Evolutionary conservation across 2,888 invertebrate genomes (phyloP).

Genomic region (Zelleria hepariella): DNA sequence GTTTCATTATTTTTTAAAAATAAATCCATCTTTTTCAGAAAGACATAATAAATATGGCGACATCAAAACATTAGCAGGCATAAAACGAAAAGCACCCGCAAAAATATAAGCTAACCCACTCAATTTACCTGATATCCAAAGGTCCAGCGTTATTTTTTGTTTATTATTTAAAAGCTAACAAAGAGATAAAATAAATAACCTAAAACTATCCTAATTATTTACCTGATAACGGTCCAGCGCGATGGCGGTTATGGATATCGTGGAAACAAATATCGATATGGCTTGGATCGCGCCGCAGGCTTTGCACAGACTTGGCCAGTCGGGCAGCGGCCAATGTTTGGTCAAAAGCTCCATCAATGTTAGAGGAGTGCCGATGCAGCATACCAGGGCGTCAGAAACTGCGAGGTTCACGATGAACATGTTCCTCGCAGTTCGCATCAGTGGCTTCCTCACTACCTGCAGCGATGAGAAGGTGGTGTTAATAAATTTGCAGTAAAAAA

Average conservation of each 20-base stretch:
- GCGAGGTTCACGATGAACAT: constrained; percentile 94
- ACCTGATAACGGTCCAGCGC: constrained; percentile 88
- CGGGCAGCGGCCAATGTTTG: constrained; percentile 89
- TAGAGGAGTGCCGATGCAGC: constrained; percentile 91
- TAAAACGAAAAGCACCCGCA: not conserved
- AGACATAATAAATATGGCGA: too few species aligned
- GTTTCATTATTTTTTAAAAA: too few species aligned
- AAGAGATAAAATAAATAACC: too few species aligned
- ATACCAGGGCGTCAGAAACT: constrained; percentile 86
- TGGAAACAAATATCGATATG: constrained; percentile 92
- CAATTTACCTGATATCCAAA: constrained; percentile 76
- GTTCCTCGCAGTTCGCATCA: constrained; percentile 93
- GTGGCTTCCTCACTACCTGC: constrained; percentile 84
- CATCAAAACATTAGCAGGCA: not conserved
- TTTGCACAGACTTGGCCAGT: constrained; percentile 84
- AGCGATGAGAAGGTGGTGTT: too few species aligned
- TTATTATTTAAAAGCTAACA: too few species aligned
- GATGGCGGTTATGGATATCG: constrained; percentile 94
- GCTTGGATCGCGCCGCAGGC: constrained; percentile 90
- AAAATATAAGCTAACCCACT: not conserved
- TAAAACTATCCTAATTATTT: too few species aligned
- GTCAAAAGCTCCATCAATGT: constrained; percentile 89
- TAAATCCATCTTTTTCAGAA: too few species aligned
- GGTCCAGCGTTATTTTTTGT: too few species aligned
- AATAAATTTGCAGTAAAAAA: too few species aligned